Evolutionary conservation across 2,888 invertebrate species (phyloP), one percentile per base, ranked within the genome.

Genomic region (Amblyteles armatorius): DNA sequence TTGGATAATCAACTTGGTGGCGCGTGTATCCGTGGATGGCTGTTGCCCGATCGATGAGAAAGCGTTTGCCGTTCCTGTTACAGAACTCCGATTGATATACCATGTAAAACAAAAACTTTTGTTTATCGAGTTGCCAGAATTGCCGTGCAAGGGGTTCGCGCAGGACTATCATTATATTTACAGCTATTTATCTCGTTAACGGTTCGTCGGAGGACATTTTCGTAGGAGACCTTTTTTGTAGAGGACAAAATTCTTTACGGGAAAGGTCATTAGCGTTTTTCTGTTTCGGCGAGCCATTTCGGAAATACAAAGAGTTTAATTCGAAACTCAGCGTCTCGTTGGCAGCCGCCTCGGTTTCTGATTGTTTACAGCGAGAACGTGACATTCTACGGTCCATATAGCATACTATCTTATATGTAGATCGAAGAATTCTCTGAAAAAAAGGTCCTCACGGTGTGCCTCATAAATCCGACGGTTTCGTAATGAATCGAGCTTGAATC

Each of bases 1-100:
- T 83, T 48, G 63, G 71, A 79, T 76, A 11, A 83, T 83, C 63
- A 29, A 26, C 16, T 16, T 6, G 6, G 29, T 16, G 26, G 40
- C 13, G 33, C 33, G 55, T 29, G 36, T 52, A 40, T 19, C 19
- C 22, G 44, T 48, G 57, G 40, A 69, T 22, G 13, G 40, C 52
- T 60, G 26, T 52, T 26, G 33, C 6, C 2, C 55, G 40, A 77
- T 71, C 63, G 77, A 71, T 77, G 6, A 1, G 22, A 29, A 16
- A 48, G 48, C 48, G 9, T 72, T 72, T 68, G 29, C 13, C 29
- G 4, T 44, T 3, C 5, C 29, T 60, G 7, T 16, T 63, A 33
- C 22, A 13, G 13, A 44, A 48, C 22, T 29, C 7, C 0, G 33
- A 69, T 33, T 1, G 16, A 19, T 52, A 50, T 13, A 57, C 36